phyloP scores from a whole-genome alignment of 1,140 invertebrate species.

The Parasteatoda tepidariorum region DNA sequence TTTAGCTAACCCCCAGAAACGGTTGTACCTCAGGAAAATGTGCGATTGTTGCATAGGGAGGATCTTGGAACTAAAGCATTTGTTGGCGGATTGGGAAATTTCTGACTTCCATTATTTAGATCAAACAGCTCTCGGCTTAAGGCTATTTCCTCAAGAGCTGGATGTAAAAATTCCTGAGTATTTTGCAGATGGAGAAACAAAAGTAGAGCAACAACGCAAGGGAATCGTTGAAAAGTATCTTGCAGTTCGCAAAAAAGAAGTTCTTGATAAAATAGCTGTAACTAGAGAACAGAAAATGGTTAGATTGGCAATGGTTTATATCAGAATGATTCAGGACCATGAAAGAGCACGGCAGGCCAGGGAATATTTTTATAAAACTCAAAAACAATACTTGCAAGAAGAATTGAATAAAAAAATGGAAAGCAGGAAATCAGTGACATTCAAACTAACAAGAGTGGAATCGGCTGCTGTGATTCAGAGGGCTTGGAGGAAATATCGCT shows the following conservation, averaged over 20 bases:
- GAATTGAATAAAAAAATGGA: not conserved
- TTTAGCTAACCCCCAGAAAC: constrained; percentile 91
- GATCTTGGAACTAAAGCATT: constrained; percentile 75
- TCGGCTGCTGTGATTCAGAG: constrained; percentile 16
- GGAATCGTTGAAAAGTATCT: not conserved
- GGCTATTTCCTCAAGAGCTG: constrained; percentile 1
- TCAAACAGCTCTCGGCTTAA: constrained; percentile 22
- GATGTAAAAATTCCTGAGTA: constrained; percentile 41
- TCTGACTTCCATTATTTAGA: constrained; percentile 91
- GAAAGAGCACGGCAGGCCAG: constrained; percentile 9
- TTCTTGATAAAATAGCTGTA: not conserved
- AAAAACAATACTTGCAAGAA: not conserved
- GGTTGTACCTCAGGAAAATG: constrained; percentile 80
- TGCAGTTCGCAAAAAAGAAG: not conserved
- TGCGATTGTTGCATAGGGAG: constrained; percentile 84
- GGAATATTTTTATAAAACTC: not conserved
- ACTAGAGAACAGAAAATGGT: constrained; percentile 5
- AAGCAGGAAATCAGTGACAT: not conserved
- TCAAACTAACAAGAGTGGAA: not conserved
- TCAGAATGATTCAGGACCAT: constrained; percentile 25
- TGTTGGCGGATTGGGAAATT: constrained; percentile 85
- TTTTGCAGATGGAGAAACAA: not conserved
- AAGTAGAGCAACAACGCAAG: not conserved
- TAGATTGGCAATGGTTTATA: not conserved
- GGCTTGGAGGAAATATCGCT: constrained; percentile 8